These are phyloP conservation scores for Sturnus vulgaris DNA, from an alignment of 2,113 vertebrate genomes.

Conservation along the genomic window DNA sequence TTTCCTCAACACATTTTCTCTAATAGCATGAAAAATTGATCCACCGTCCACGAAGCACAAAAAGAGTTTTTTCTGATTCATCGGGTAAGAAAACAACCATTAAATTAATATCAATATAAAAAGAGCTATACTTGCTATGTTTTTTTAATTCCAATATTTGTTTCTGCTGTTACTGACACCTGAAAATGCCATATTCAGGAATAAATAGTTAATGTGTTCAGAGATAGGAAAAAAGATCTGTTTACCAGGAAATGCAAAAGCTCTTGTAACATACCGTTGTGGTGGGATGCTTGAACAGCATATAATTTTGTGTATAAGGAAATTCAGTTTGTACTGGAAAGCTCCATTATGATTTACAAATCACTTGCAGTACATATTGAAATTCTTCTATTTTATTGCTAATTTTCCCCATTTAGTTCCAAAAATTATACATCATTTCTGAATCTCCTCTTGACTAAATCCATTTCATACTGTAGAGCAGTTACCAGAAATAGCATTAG, in stretches of 20 bases:
- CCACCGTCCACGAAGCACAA: slow-evolving; percentile 54
- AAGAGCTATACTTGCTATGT: neutral
- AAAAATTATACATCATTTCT: neutral
- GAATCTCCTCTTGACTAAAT: neutral
- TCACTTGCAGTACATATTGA: neutral
- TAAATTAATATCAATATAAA: neutral
- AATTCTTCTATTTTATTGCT: neutral
- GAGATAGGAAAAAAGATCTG: neutral
- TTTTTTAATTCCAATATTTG: neutral
- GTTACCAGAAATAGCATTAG: neutral
- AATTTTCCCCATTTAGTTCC: neutral
- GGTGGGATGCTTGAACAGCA: neutral
- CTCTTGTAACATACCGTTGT: neutral
- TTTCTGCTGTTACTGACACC: neutral
- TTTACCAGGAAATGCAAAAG: neutral
- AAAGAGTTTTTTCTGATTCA: slow-evolving; percentile 63
- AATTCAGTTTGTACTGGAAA: neutral
- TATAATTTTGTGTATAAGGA: neutral
- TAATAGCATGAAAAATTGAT: slow-evolving; percentile 74
- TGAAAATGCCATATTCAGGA: neutral
- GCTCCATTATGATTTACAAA: neutral
- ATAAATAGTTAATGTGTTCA: neutral
- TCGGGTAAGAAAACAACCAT: slow-evolving; percentile 63
- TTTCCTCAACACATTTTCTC: slow-evolving; percentile 1
- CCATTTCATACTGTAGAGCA: neutral